Evolutionary conservation across 2,113 vertebrate species (phyloP).

Genomic region (Pogona vitticeps): DNA sequence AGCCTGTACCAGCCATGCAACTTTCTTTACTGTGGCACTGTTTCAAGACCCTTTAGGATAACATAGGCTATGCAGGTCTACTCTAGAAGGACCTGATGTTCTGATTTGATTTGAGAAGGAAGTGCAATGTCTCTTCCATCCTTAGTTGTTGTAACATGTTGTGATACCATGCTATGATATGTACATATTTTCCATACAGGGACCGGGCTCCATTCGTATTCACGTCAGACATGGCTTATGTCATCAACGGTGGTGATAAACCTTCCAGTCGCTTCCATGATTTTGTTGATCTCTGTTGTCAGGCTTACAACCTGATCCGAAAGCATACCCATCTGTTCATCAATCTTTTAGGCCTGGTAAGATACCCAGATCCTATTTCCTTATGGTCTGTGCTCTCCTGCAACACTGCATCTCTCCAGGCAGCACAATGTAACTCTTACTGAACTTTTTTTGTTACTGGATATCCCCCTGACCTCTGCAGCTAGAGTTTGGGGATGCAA

Average conservation of each 20-base stretch:
- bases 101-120: too few species aligned
- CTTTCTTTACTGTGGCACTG: too few species aligned
- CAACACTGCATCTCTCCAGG: accelerated
- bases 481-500: background rate
- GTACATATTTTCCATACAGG: constrained; percentile 67
- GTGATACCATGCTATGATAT: background rate
- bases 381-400: background rate
- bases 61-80: too few species aligned
- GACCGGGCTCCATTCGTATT: constrained; percentile 97
- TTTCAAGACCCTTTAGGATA: too few species aligned
- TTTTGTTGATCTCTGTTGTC: constrained; percentile 97
- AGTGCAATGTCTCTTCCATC: too few species aligned
- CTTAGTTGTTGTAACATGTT: background rate
- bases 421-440: accelerated
- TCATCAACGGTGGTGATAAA: constrained; percentile 97
- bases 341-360: constrained; percentile 94
- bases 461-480: too few species aligned
- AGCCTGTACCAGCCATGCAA: too few species aligned
- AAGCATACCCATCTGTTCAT: constrained; percentile 98
- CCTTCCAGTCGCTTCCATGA: constrained; percentile 97
- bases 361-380: constrained; percentile 28
- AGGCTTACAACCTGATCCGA: constrained; percentile 97
- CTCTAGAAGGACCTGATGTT: too few species aligned
- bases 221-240: constrained; percentile 98
- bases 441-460: background rate